These are phyloP conservation scores for Megaleporinus macrocephalus DNA, from an alignment of 2,113 vertebrate genomes.

Conservation along the genomic window DNA sequence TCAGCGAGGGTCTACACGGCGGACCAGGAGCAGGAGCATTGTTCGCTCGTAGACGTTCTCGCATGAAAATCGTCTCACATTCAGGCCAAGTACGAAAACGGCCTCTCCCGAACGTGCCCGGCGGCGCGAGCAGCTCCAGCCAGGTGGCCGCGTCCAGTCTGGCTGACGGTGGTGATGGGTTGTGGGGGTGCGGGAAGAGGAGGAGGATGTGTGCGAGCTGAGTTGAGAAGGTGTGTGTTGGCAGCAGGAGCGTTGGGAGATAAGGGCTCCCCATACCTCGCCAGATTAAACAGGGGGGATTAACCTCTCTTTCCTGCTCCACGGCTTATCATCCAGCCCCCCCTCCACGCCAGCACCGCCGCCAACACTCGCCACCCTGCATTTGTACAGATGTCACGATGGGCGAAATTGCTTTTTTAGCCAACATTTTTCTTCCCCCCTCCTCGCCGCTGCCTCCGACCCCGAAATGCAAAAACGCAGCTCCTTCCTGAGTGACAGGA, in stretches of 20 bases:
- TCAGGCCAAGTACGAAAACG: too few species aligned
- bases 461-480: neutral
- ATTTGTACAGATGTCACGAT: constrained; percentile 78
- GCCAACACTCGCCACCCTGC: constrained; percentile 72
- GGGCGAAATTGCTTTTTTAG: constrained; percentile 79
- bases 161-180: too few species aligned
- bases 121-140: neutral
- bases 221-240: neutral
- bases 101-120: neutral
- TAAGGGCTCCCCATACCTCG: constrained; percentile 73
- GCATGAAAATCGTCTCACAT: neutral
- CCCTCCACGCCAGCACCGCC: constrained; percentile 36
- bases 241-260: constrained; percentile 51
- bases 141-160: neutral
- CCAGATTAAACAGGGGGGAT: constrained; percentile 82
- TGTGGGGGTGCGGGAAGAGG: neutral
- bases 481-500: neutral
- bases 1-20: too few species aligned
- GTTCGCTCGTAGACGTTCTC: too few species aligned
- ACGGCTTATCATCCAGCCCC: constrained; percentile 68
- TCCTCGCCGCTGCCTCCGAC: constrained; percentile 40
- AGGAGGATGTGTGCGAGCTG: neutral
- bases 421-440: constrained; percentile 54
- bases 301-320: constrained; percentile 78
- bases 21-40: too few species aligned